Percentiles rank a stretch among this genome's conserved stretches.
Conservation (phyloP, 2,888 invertebrate genomes). For the Exocentrus adspersus region DNA sequence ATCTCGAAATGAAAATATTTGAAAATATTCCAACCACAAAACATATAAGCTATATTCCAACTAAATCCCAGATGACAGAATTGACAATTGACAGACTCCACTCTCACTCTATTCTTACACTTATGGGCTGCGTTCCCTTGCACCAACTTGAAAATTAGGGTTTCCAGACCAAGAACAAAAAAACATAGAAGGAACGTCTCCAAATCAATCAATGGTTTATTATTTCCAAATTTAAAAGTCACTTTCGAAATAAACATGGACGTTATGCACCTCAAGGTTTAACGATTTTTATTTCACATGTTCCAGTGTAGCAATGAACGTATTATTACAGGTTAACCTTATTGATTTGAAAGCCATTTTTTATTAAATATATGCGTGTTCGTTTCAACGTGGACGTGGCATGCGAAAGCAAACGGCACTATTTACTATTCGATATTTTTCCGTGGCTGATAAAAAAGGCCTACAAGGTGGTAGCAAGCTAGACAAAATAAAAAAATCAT, state of each 20-base stretch:
- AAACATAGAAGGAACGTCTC: too few relatives aligned
- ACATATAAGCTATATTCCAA: too few relatives aligned
- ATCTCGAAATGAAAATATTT: too few relatives aligned
- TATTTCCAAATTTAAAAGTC: background rate
- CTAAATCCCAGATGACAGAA: too few relatives aligned
- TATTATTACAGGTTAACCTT: background rate
- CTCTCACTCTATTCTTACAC: too few relatives aligned
- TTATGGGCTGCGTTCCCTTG: too few relatives aligned
- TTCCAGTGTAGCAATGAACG: background rate
- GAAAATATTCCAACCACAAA: too few relatives aligned
- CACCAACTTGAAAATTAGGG: too few relatives aligned
- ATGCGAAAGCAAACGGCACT: constrained; percentile 18
- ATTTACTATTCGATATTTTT: constrained; percentile 10
- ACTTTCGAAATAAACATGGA: background rate
- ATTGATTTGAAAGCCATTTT: constrained; percentile 15
- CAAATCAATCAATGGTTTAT: background rate
- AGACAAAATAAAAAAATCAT: too few relatives aligned
- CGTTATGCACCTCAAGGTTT: background rate
- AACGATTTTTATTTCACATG: too few relatives aligned
- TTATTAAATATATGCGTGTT: constrained; percentile 16
- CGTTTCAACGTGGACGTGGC: constrained; percentile 13
- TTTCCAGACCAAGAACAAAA: too few relatives aligned
- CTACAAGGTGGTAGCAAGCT: background rate
- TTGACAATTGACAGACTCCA: too few relatives aligned
- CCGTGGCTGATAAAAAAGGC: background rate